phyloP scores from a whole-genome alignment of 2,888 invertebrate species.

The Mayetiola destructor region DNA sequence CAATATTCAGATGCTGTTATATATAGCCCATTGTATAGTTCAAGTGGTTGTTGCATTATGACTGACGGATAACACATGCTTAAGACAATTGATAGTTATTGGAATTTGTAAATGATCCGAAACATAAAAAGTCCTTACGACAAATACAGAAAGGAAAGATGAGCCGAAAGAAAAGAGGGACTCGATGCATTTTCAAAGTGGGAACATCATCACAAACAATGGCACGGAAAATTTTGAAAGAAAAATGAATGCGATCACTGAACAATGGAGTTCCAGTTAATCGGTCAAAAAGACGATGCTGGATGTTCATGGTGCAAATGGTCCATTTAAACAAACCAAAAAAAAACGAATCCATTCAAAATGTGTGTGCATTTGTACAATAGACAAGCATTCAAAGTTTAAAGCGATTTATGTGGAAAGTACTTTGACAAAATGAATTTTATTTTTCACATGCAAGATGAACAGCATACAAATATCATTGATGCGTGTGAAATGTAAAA shows the following conservation, averaged over 20 bases:
- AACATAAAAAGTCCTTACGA: neutral
- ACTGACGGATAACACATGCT: slow-evolving; percentile 10
- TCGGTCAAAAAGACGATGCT: neutral
- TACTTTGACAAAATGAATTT: neutral
- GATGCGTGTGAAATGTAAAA: neutral
- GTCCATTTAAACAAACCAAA: neutral
- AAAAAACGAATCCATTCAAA: neutral
- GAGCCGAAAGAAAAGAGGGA: neutral
- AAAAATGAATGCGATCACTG: slow-evolving; percentile 5
- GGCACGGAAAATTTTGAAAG: neutral
- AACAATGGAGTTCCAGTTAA: slow-evolving; percentile 10
- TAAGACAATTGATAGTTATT: slow-evolving; percentile 12
- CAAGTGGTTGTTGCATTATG: slow-evolving; percentile 6
- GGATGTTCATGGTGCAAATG: neutral
- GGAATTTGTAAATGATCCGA: slow-evolving; percentile 6
- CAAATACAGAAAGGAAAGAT: neutral
- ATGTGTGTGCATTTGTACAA: neutral
- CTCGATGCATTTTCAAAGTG: neutral
- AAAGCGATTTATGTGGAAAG: too few relatives aligned
- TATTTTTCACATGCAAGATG: too few relatives aligned
- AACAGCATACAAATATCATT: neutral
- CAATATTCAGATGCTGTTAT: neutral
- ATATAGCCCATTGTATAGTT: neutral
- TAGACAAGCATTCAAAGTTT: too few relatives aligned
- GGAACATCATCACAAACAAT: slow-evolving; percentile 3